Conservation (phyloP, 2,797 vertebrate species). For the Limnodromus scolopaceus region DNA sequence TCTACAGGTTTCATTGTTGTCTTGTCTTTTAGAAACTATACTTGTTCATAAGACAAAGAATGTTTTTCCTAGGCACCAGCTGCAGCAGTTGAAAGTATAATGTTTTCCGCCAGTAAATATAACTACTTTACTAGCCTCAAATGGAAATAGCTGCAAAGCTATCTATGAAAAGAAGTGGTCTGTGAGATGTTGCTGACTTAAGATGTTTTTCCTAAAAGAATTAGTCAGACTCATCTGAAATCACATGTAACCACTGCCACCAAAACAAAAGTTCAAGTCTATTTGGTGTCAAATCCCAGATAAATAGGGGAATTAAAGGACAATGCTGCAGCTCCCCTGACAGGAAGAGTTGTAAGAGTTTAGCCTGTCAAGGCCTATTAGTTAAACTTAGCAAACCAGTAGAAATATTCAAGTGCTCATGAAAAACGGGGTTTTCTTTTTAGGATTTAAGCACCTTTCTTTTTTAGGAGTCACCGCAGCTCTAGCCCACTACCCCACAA, state of each 20-base stretch:
- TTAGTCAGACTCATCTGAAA: conserved; percentile 27
- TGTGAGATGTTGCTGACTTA: conserved; percentile 54
- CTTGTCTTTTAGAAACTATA: neutral
- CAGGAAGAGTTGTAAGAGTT: conserved; percentile 15
- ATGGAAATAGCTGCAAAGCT: neutral
- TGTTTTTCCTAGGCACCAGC: fast-evolving
- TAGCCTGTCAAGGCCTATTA: neutral
- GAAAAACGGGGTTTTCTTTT: neutral
- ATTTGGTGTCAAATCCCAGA: conserved; percentile 30
- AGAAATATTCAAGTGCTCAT: neutral
- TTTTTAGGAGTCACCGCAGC: neutral
- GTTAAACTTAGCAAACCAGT: neutral
- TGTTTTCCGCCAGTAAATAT: neutral
- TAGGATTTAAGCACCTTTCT: neutral
- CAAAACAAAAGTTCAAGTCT: conserved; percentile 20
- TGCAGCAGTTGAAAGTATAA: neutral
- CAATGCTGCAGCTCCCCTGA: neutral
- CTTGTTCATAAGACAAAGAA: neutral
- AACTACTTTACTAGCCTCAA: neutral
- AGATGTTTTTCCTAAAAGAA: conserved; percentile 29
- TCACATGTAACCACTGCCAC: neutral
- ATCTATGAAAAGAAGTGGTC: neutral
- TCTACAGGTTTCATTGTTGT: neutral
- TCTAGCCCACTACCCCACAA: neutral
- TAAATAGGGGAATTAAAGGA: conserved; percentile 30